These are phyloP conservation scores for Drosophila equinoxialis DNA, from an alignment of 1,140 invertebrate species.

Conservation along the genomic window DNA sequence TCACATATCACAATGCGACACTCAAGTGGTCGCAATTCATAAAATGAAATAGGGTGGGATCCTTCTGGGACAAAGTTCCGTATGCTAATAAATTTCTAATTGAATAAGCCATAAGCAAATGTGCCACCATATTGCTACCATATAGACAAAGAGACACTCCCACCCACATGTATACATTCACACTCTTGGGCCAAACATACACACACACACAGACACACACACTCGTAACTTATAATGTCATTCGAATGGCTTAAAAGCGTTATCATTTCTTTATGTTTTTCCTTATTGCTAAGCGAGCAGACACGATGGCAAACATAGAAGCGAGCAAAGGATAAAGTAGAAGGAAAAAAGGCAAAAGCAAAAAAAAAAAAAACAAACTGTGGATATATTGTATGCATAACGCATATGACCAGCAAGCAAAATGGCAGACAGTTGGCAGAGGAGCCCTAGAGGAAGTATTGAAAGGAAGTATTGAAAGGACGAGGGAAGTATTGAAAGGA, in stretches of 20 bases:
- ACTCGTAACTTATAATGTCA: slow-evolving; percentile 63
- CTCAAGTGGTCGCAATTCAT: neutral
- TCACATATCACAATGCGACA: neutral
- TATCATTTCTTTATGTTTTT: slow-evolving; percentile 63
- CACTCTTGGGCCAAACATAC: neutral
- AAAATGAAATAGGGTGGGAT: neutral
- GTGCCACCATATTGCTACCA: slow-evolving; percentile 11
- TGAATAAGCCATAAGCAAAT: slow-evolving; percentile 63
- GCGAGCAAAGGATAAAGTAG: neutral
- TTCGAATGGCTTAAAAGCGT: slow-evolving; percentile 64
- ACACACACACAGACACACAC: slow-evolving; percentile 11
- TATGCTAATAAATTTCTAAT: slow-evolving; percentile 70
- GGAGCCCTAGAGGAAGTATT: slow-evolving; percentile 9
- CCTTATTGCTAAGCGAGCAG: slow-evolving; percentile 55
- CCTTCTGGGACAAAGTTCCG: neutral
- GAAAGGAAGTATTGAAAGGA: slow-evolving; percentile 2
- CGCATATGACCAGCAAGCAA: slow-evolving; percentile 50
- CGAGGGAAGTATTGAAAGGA: slow-evolving; percentile 1
- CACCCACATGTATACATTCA: neutral
- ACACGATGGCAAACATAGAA: slow-evolving; percentile 1
- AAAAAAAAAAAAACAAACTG: neutral
- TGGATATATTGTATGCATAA: slow-evolving; percentile 71
- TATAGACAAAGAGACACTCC: neutral
- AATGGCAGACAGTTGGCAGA: slow-evolving; percentile 48
- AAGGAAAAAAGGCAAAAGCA: slow-evolving; percentile 18